Percentiles rank a stretch among this genome's conserved stretches.
These are phyloP conservation scores for Vipera latastei DNA, from an alignment of 2,797 vertebrate genomes.

Conservation along the genomic window DNA sequence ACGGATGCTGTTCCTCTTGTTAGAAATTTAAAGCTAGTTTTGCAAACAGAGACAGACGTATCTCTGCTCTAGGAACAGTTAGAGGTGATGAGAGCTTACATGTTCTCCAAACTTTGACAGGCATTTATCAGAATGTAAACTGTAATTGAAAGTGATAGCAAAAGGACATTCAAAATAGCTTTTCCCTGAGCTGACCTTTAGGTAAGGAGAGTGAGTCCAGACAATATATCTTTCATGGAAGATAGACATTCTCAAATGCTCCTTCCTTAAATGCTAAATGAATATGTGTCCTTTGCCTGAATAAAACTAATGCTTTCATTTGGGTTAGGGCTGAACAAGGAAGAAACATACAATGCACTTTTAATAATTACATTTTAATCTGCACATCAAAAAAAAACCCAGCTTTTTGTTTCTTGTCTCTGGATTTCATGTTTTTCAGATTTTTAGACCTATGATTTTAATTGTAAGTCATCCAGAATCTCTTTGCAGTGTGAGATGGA, in stretches of 20 bases:
- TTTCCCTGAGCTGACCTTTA: not conserved
- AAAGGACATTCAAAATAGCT: constrained; percentile 2
- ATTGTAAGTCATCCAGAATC: no score
- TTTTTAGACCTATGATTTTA: not conserved
- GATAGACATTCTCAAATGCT: not conserved
- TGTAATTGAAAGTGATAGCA: constrained; percentile 2
- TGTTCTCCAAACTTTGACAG: not conserved
- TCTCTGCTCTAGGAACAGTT: not conserved
- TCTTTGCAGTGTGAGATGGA: no score
- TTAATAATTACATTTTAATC: not conserved
- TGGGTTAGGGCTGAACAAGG: not conserved
- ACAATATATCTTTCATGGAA: not conserved
- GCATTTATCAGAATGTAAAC: constrained; percentile 1
- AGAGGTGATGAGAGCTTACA: not conserved
- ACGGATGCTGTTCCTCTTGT: not conserved
- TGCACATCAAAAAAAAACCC: not conserved
- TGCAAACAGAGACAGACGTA: not conserved
- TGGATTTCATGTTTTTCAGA: not conserved
- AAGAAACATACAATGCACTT: not conserved
- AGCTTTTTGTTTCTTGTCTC: not conserved
- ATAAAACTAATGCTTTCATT: not conserved
- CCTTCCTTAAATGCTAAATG: not conserved
- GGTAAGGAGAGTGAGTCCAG: not conserved
- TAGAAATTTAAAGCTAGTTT: not conserved
- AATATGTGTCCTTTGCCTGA: not conserved